Percentiles rank a stretch among this genome's conserved stretches.
Evolutionary conservation across 2,113 vertebrate species (phyloP).

Genomic region (Acanthochromis polyacanthus): DNA sequence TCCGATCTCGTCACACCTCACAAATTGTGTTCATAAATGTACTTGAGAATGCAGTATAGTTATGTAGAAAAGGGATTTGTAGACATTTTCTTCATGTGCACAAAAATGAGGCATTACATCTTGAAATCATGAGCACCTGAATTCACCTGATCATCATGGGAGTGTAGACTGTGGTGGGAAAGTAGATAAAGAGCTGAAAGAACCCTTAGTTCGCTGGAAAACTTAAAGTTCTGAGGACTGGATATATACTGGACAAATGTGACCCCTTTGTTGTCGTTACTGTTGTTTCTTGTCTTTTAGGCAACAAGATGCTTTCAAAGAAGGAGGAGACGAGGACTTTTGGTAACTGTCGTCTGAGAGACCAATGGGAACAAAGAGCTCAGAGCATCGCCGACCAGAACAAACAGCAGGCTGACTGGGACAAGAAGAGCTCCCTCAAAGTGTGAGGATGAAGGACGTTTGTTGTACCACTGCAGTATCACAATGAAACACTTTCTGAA

Average conservation of each 20-base stretch:
- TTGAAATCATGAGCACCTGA: too few relatives aligned
- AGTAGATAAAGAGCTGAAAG: too few relatives aligned
- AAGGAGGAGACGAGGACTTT: slow-evolving; percentile 52
- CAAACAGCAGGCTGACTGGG: slow-evolving; percentile 66
- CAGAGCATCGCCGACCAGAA: slow-evolving; percentile 50
- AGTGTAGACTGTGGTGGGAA: too few relatives aligned
- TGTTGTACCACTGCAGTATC: background rate
- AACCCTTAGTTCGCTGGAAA: too few relatives aligned
- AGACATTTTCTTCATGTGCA: too few relatives aligned
- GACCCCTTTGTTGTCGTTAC: background rate
- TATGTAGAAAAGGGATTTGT: too few relatives aligned
- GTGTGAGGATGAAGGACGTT: slow-evolving; percentile 45
- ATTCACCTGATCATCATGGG: too few relatives aligned
- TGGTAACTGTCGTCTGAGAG: slow-evolving; percentile 59
- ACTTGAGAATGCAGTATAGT: too few relatives aligned
- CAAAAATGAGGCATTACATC: too few relatives aligned
- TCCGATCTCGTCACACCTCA: too few relatives aligned
- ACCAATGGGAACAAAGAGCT: slow-evolving; percentile 75
- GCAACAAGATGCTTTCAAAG: slow-evolving; percentile 65
- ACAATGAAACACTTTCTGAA: too few relatives aligned
- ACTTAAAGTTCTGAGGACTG: background rate
- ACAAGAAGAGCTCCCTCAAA: slow-evolving; percentile 64
- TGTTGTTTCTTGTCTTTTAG: background rate
- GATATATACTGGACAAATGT: background rate
- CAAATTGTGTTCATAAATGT: too few relatives aligned